Conservation (phyloP, 2,113 vertebrate genomes). For the Bombycilla garrulus region DNA sequence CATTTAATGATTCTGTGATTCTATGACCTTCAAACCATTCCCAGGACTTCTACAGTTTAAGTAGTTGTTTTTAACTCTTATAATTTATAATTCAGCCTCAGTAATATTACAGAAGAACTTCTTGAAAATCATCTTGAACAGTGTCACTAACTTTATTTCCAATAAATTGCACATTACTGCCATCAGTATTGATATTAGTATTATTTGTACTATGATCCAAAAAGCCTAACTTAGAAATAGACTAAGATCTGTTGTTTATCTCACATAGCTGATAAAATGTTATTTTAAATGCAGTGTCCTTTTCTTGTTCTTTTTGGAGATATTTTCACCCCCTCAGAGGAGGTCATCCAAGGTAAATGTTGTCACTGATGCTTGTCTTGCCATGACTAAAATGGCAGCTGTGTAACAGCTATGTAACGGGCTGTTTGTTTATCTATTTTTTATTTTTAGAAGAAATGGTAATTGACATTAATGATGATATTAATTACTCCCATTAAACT, state of each 20-base stretch:
- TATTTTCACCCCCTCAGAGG: background rate
- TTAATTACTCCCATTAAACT: too few species aligned
- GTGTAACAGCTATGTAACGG: background rate
- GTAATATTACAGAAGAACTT: background rate
- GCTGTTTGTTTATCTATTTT: background rate
- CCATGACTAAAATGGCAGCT: background rate
- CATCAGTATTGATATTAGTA: background rate
- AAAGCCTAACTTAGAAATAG: background rate
- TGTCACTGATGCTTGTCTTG: background rate
- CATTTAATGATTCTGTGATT: background rate
- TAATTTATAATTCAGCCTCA: background rate
- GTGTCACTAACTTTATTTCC: background rate
- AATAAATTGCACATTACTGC: background rate
- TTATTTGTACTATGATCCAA: background rate
- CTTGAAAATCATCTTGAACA: background rate
- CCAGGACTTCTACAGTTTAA: background rate
- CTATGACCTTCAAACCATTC: background rate
- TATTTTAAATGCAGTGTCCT: background rate
- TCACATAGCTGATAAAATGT: background rate
- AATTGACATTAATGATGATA: too few species aligned
- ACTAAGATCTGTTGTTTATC: background rate
- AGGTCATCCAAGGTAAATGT: background rate
- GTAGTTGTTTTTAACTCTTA: background rate
- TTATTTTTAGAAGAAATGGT: background rate
- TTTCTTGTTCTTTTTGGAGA: background rate